Evolutionary conservation across 2,888 invertebrate genomes (phyloP).

Genomic region (Phyllotreta striolata): DNA sequence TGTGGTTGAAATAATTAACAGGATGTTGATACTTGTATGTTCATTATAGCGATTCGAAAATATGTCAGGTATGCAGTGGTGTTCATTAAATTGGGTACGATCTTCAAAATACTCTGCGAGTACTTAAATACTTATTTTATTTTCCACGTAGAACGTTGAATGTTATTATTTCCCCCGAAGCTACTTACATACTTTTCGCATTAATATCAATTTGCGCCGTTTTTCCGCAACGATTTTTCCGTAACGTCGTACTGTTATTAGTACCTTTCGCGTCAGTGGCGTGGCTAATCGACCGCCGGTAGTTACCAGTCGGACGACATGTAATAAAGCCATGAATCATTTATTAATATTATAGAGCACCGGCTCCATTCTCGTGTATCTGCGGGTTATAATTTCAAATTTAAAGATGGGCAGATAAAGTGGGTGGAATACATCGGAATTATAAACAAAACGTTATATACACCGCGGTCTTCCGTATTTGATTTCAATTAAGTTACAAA

Average conservation of each 20-base stretch:
- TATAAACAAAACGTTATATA: not conserved
- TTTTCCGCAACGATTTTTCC: not conserved
- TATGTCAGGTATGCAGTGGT: conserved; percentile 13
- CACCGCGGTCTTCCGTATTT: no score
- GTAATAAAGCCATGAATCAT: conserved; percentile 35
- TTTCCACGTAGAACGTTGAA: not conserved
- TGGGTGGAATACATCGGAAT: conserved; percentile 16
- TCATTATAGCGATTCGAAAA: conserved; percentile 13
- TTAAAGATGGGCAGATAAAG: conserved; percentile 18
- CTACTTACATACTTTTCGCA: no score
- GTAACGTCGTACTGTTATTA: conserved; percentile 15
- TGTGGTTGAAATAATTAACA: conserved; percentile 15
- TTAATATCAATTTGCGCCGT: no score
- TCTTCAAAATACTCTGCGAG: no score
- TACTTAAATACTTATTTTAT: not conserved
- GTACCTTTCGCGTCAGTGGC: conserved; percentile 23
- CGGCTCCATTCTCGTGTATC: conserved; percentile 6
- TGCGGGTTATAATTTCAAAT: conserved; percentile 18
- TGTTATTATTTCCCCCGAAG: not conserved
- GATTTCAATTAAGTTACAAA: no score
- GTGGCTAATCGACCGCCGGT: conserved; percentile 26
- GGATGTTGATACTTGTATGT: conserved; percentile 9
- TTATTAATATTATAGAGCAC: conserved; percentile 22
- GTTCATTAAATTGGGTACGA: not conserved
- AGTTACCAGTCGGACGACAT: conserved; percentile 26